Base-by-base conservation (phyloP, 2,797 vertebrate genomes). In the Centroberyx gerrardi region DNA sequence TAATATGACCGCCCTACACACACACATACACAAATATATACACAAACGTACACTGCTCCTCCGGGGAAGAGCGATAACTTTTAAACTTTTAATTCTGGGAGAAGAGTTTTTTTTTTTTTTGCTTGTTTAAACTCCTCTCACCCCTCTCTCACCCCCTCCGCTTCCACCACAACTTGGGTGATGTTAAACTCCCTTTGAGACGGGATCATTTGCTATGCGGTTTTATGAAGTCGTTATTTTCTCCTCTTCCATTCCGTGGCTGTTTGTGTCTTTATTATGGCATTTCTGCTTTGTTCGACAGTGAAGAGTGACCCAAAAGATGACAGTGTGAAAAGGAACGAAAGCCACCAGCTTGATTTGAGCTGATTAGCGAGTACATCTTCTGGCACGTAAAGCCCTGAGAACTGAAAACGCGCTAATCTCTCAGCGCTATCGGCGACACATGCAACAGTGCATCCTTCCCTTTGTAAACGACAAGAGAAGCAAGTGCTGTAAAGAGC, bases 1-100 rank as follows among this genome's bases (percentile, higher is more conserved):
- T 81, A 62, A 61, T 80, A 36, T 49, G 54, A 73, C 63, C 36
- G 59, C 62, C 68, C 67, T 27, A 49, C 71, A 73, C 78, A 73
- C 78, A 68, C 10, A 70, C 8, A 73, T 12, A 56, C 54, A 56
- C 55, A 7, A 18, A 73, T 6, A 36, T 7, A 17, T 28, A 73
- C 52, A 54, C 71, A 81, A n/a, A 68, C 29, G 36, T 46, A 74
- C 69, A 17, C 28, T 51, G 2, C 0, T 51, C 73, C 29, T 51
- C 31, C 49, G 42, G 29, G 38, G 9, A 3, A 22, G 29, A 15
- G 52, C 46, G 73, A 78, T 72, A 77, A 85, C 65, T 59, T 54
- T 58, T 70, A 33, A 44, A 74, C 66, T 70, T 72, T 38, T 36
- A 53, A 75, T 68, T 64, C 33, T 49, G 71, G 65, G 18, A 55